These are phyloP conservation scores for Zaprionus vittiger DNA, from an alignment of 1,140 invertebrate genomes.

Conservation along the genomic window DNA sequence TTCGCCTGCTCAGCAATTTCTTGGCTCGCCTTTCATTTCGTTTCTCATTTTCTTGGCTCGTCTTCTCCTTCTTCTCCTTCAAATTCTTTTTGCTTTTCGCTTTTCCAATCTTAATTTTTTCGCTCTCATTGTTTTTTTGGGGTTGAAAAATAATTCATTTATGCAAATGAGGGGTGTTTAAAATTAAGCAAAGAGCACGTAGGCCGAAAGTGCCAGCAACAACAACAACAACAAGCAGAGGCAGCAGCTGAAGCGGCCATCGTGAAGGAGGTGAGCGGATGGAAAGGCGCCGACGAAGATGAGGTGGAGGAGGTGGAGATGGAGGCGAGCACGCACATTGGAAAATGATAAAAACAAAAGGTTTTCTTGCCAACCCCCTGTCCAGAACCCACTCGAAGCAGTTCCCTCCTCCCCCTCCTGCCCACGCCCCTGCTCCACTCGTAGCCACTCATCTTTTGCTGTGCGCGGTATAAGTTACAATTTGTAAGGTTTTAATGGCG, in stretches of 20 bases:
- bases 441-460: conserved; percentile 57
- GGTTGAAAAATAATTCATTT: conserved; percentile 83
- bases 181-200: conserved; percentile 82
- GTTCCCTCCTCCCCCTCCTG: neutral
- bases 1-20: conserved; percentile 74
- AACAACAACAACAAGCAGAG: conserved; percentile 29
- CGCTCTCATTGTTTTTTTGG: conserved; percentile 61
- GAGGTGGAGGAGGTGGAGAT: conserved; percentile 6
- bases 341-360: conserved; percentile 79
- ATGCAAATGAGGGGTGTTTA: conserved; percentile 82
- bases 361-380: conserved; percentile 39
- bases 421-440: conserved; percentile 4
- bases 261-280: conserved; percentile 68
- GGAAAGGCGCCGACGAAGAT: conserved; percentile 16
- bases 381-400: conserved; percentile 21
- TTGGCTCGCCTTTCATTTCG: conserved; percentile 62
- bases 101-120: conserved; percentile 67
- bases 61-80: conserved; percentile 27
- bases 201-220: conserved; percentile 71
- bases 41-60: conserved; percentile 63
- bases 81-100: conserved; percentile 15
- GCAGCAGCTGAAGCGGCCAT: conserved; percentile 40
- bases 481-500: conserved; percentile 75
- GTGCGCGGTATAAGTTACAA: conserved; percentile 69
- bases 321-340: conserved; percentile 57